Base-by-base conservation (phyloP, 2,888 invertebrate genomes). In the Timema cristinae region DNA sequence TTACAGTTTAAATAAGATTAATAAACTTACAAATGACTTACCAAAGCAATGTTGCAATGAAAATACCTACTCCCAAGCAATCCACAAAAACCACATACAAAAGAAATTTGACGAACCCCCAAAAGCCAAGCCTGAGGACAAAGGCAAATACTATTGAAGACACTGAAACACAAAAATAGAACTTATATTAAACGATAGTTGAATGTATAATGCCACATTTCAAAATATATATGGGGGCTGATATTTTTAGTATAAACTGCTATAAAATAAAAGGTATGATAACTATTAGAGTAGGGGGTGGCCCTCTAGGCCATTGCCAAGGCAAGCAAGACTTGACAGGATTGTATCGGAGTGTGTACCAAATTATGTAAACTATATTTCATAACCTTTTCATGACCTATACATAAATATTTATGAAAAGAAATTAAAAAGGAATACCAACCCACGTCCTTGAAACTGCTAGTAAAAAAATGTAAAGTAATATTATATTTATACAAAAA, bases 81-180 rank as follows among this genome's bases (percentile, higher is more conserved):
- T 99, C 98, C 13, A 99, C 90, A 81, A 96, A 93, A 68, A 97
- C 89, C 47, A 97, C 94, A 84, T 96, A 97, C 49, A 97, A 84
- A 69, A 97, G 87, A 81, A 98, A 95, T 78, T 91, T 88, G 71
- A 93, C 79, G 80, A 95, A 92, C 79, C 90, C 88, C 75, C 85
- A 80, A 78, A 90, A 85, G 71, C 86, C 85, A 76, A 97, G 84
- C 15, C 88, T 85, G 79, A 97, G 85, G 11, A 92, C 91, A 77
- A 95, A 81, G 0, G 93, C 91, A 81, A 97, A 95, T 69, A 91
- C 93, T 79, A 96, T 84, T n/a, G 97, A 95, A 0, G 97, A 95
- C 73, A 93, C 93, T 94, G 85, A 51, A 88, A 87, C 66, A 76
- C 77, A 76, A 78, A 71, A 70, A 50, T 32, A 32, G 32, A 32